These are phyloP conservation scores for Hemicordylus capensis DNA, from an alignment of 2,113 vertebrate species.

Conservation along the genomic window DNA sequence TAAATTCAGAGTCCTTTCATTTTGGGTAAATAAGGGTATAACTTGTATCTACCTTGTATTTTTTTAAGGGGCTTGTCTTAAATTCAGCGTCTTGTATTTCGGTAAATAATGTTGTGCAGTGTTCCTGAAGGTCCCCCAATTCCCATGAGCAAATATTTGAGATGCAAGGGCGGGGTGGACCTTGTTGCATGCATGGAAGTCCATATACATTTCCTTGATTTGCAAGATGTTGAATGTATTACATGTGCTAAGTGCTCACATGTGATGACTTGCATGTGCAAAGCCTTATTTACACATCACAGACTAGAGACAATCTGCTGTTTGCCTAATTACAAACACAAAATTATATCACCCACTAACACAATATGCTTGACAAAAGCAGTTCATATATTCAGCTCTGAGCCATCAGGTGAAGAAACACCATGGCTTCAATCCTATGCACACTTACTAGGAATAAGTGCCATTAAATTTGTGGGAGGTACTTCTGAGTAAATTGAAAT, in stretches of 20 bases:
- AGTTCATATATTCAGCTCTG: background rate
- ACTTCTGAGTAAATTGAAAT: background rate
- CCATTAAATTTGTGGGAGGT: background rate
- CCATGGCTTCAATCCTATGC: background rate
- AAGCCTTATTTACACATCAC: background rate
- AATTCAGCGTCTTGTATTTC: no score
- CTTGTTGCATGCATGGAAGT: background rate
- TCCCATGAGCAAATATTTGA: no score
- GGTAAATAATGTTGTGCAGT: no score
- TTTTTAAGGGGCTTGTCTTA: no score
- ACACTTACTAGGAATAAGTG: background rate
- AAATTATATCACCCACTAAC: background rate
- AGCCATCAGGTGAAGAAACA: background rate
- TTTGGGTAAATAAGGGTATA: no score
- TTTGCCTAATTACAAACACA: background rate
- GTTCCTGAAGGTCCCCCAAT: no score
- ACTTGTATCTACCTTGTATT: no score
- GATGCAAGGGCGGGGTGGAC: no score
- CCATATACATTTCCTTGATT: background rate
- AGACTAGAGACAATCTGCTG: background rate
- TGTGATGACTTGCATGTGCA: background rate
- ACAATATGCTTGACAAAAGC: background rate
- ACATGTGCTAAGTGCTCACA: background rate
- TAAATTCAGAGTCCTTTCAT: no score
- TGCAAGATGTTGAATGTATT: background rate